Percentiles rank a stretch among this genome's conserved stretches.
Conservation (phyloP, 64 coral and sea anemone genomes). For the Trachythela sp. region DNA sequence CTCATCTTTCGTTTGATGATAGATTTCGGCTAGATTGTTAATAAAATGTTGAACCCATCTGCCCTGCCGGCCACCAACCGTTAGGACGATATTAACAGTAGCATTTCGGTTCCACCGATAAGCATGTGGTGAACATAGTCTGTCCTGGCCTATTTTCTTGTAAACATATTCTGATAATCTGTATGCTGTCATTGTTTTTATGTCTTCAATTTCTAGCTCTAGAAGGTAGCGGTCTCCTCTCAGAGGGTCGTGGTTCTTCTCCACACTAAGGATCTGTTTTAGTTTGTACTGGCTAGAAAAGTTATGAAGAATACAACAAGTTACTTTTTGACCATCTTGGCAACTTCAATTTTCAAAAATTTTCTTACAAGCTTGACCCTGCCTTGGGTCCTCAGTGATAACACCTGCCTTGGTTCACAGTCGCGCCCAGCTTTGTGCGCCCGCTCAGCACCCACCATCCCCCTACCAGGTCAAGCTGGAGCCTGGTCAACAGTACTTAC, state of each 20-base stretch:
- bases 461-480: too few relatives aligned
- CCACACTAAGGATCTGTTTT: not conserved
- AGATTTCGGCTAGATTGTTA: conserved; percentile 46
- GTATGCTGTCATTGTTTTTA: conserved; percentile 23
- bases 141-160: not conserved
- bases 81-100: conserved; percentile 68
- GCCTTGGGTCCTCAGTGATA: too few relatives aligned
- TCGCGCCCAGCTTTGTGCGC: too few relatives aligned
- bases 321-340: not conserved
- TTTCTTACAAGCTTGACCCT: too few relatives aligned
- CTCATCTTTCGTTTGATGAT: conserved; percentile 42
- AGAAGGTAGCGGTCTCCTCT: conserved; percentile 56
- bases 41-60: conserved; percentile 81
- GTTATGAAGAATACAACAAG: not conserved
- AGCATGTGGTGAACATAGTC: conserved; percentile 46
- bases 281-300: not conserved
- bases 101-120: conserved; percentile 60
- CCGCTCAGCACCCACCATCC: too few relatives aligned
- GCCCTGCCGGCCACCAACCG: conserved; percentile 65
- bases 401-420: too few relatives aligned
- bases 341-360: too few relatives aligned
- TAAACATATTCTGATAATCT: conserved; percentile 68
- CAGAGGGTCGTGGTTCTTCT: not conserved
- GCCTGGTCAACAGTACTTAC: conserved; percentile 10
- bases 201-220: conserved; percentile 41